phyloP scores from a whole-genome alignment of 2,797 vertebrate species.

The Danionella dracula region DNA sequence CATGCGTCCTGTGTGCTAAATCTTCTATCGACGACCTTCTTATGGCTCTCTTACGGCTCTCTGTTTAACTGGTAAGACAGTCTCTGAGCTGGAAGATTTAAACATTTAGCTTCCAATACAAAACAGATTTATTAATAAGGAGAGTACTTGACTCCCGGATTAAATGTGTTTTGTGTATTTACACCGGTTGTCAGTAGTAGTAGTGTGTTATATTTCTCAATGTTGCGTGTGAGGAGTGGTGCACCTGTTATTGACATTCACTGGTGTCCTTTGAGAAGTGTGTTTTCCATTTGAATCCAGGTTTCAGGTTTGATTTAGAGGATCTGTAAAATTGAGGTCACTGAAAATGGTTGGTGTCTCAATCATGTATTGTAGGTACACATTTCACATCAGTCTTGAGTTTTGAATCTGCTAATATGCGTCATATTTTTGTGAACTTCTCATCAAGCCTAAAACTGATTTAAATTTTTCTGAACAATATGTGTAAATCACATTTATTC shows the following conservation, averaged over 20 bases:
- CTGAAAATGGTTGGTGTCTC: no score
- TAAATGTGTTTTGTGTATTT: neutral
- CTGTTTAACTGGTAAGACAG: neutral
- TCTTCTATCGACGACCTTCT: neutral
- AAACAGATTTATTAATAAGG: neutral
- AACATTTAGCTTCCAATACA: slow-evolving; percentile 1
- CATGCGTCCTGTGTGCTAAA: slow-evolving; percentile 3
- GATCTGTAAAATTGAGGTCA: no score
- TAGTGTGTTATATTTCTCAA: slow-evolving; percentile 30
- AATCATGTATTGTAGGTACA: no score
- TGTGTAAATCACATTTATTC: no score
- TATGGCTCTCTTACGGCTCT: neutral
- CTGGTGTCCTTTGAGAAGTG: slow-evolving; percentile 10
- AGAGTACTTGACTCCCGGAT: slow-evolving; percentile 2
- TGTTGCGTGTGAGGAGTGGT: slow-evolving; percentile 20
- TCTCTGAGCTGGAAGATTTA: neutral
- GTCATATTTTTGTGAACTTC: no score
- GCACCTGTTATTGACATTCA: slow-evolving; percentile 45
- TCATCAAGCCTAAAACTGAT: no score
- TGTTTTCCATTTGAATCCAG: slow-evolving; percentile 30
- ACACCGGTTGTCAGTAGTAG: slow-evolving; percentile 9
- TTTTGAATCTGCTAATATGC: no score
- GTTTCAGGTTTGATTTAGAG: neutral
- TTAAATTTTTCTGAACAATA: no score
- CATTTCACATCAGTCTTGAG: no score